Evolutionary conservation across 2,888 invertebrate species (phyloP), one percentile per base, ranked within the genome.

Genomic region (Napeogenes inachia): DNA sequence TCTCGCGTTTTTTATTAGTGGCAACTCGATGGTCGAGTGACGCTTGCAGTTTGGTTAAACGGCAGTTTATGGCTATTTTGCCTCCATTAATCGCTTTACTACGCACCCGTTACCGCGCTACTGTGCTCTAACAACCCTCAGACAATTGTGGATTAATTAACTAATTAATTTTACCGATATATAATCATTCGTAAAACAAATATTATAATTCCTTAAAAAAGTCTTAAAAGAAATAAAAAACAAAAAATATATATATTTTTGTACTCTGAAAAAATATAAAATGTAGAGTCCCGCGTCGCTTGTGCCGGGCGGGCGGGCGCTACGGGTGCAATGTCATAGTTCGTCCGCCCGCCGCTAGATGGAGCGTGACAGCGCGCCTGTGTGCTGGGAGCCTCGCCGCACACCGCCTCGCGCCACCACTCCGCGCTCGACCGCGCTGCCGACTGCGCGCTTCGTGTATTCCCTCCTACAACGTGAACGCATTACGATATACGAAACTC

Each of bases 1-100:
- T 89, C 89, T 88, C 89, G 87, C 88, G 87, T 89, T 89, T 90
- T 90, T 90, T 90, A 90, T 89, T 88, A 85, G 86, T 86, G 84
- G 80, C 81, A 85, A 85, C 81, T 83, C 82, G 84, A 84, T 85
- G 86, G 85, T 78, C 84, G 84, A 80, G 87, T 89, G 89, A 88
- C 73, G 73, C 74, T 90, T 90, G 89, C 89, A 89, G 89, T 90
- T 89, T 87, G 88, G 90, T 89, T 90, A 89, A 89, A 89, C 89
- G 89, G 85, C 87, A 85, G 87, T 89, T 89, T 89, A 89, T 88
- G 81, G 87, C 87, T 89, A 90, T 89, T 89, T 89, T 85, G 87
- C 87, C 87, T 87, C 89, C 87, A 87, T 89, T 90, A 89, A 90
- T 90, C 88, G 87, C 81, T 90, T 89, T 88, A 89, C 82, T 88